phyloP scores from a whole-genome alignment of 2,888 invertebrate genomes.

The Brachypalpus laphriformis region DNA sequence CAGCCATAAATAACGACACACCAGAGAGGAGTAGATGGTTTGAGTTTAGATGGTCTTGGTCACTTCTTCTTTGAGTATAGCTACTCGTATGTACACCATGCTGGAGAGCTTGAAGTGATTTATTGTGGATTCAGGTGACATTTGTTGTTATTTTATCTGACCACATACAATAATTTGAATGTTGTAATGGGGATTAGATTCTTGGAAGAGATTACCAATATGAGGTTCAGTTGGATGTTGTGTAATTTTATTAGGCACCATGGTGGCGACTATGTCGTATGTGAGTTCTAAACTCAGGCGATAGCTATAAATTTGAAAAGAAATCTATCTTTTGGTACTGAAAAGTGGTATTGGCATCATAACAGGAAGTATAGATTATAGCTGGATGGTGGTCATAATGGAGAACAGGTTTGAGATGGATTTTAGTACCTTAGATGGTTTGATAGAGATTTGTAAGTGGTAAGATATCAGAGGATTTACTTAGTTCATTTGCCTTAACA shows the following conservation, averaged over 20 bases:
- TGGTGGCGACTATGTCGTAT: neutral
- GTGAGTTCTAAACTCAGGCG: neutral
- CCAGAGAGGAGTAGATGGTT: neutral
- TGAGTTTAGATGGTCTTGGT: neutral
- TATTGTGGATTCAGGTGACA: conserved; percentile 44
- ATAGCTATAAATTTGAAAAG: neutral
- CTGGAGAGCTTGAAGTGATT: conserved; percentile 21
- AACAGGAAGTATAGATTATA: conserved; percentile 1
- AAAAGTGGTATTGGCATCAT: neutral
- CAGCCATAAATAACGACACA: conserved; percentile 44
- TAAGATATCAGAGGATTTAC: too few relatives aligned
- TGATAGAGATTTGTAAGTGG: too few relatives aligned
- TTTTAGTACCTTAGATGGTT: neutral
- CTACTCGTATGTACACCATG: neutral
- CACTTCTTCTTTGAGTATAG: neutral
- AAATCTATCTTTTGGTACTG: neutral
- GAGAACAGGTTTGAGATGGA: neutral
- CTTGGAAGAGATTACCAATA: conserved; percentile 1
- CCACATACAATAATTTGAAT: conserved; percentile 18
- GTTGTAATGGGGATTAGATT: conserved; percentile 23
- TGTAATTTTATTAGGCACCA: neutral
- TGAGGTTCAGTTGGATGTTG: neutral
- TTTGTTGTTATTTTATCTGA: conserved; percentile 24
- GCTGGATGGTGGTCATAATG: neutral
- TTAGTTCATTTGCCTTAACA: too few relatives aligned